Evolutionary conservation across 2,797 vertebrate genomes (phyloP), one percentile per base, ranked within the genome.

Genomic region (Telmatherina bonti): DNA sequence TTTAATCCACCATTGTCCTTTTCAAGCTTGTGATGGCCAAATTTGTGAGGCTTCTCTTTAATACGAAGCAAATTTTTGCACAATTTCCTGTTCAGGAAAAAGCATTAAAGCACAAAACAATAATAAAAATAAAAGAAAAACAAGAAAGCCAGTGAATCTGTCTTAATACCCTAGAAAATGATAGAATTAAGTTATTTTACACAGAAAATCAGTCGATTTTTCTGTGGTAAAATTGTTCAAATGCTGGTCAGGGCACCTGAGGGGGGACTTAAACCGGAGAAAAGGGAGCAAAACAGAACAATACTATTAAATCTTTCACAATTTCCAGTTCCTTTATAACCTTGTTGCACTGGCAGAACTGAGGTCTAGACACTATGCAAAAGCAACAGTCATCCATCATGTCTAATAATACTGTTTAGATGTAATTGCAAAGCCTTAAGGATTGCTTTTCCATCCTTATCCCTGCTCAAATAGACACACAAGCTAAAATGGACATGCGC

Each of bases 331-430:
- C 75, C 67, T 18, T 67, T 56, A 16, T 91, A 90, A 93, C 90
- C 83, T 93, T 62, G 88, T 91, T 94, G 93, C 78, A 62, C 78
- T 30, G 30, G 62, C 47, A 88, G 88, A 84, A 82, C 87, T 62
- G 79, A 81, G 82, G 84, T 88, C 85, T 86, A 87, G 91, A 90
- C 87, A 67, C 60, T 38, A 85, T 67, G 83, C 74, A 81, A 54
- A 82, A 76, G 81, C 83, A 83, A 76, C 81, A 71, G 76, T 79
- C 91, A 93, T 94, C 91, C 87, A 93, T 95, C 92, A 93, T 62
- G 85, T 81, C 87, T 80, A 70, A 93, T 94, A 91, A 90, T 89
- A 85, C 86, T 63, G 67, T 91, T 93, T 89, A 80, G 86, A 89
- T 87, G 87, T 91, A 93, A 94, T 93, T 91, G 88, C 88, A 86